Base-by-base conservation (phyloP, 2,888 invertebrate genomes). In the Lottia gigantea region DNA sequence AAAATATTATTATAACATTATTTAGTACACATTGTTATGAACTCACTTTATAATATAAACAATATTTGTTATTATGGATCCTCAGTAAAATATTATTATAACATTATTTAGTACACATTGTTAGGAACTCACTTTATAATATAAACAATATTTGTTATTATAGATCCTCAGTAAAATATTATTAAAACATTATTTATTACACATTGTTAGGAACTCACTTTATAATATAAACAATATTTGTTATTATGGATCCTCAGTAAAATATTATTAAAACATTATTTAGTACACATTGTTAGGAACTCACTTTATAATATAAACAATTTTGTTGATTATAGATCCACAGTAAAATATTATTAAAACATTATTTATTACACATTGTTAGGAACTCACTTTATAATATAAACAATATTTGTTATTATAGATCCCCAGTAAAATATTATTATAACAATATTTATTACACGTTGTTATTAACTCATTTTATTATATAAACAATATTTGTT, bases 201-300 rank as follows among this genome's bases (percentile, higher is more conserved):
- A 31, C 62, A 31, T n/a, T 62, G 25, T 25, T 62, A 31, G 1
- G 2, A 25, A 12, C 25, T 31, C 31, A 26, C 15, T 46, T 26
- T 16, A 66, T 19, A 15, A 19, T 63, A 23, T 55, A 45, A 45
- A 71, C 19, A 31, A 31, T 31, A 31, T 64, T 64, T 74, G 23
- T 68, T 68, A 68, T 81, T 80, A 64, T 79, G 82, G 83, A 83
- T 70, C 81, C 83, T 6, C 68, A 82, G 62, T 19, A n/a, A 2
- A 23, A 19, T 55, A 23, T 55, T 55, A 23, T 55, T 4, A 31
- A n/a, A 62, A 14, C 31, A 31, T 25, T 62, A 31, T 31, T 19
- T 25, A 23, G 15, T 62, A n/a, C 14, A 31, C 62, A 31, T n/a
- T 62, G 25, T 25, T 62, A 31, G 1, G 2, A 25, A 12, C 25